phyloP scores from a whole-genome alignment of 2,797 vertebrate genomes.

The Acipenser oxyrinchus region DNA sequence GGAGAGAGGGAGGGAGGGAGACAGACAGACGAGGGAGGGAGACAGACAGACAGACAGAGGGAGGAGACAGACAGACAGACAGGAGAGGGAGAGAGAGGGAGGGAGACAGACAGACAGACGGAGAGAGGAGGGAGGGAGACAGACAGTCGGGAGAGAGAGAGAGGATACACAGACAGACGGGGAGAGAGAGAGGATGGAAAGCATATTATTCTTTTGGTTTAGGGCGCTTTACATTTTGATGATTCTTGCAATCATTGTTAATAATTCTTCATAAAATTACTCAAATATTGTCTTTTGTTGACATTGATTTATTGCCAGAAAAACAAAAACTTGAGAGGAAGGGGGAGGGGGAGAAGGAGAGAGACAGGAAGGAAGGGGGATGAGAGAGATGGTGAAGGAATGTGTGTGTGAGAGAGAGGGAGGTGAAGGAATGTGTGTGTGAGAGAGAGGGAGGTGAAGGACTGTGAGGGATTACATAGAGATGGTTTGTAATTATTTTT shows the following conservation, averaged over 20 bases:
- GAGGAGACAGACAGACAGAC: neutral
- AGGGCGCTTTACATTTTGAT: conserved; percentile 8
- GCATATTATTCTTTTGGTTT: neutral
- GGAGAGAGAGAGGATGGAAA: neutral
- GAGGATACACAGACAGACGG: neutral
- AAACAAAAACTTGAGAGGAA: conserved; percentile 8
- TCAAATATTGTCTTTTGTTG: conserved; percentile 22
- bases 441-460: neutral
- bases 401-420: neutral
- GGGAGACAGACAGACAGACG: neutral
- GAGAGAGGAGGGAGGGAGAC: neutral
- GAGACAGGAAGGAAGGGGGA: neutral
- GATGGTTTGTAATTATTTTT: neutral
- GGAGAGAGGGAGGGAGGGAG: neutral
- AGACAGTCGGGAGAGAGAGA: neutral
- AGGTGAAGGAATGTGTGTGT: too few relatives aligned
- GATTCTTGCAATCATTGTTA: conserved; percentile 16
- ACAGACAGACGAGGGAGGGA: too few relatives aligned
- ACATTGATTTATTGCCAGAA: conserved; percentile 11
- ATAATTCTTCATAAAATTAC: conserved; percentile 15
- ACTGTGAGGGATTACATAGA: neutral
- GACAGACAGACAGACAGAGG: neutral
- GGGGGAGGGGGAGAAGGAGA: conserved; percentile 5
- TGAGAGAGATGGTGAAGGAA: too few relatives aligned
- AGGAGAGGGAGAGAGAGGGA: neutral